These are phyloP conservation scores for Dasyurus viverrinus DNA, from an alignment of 2,113 vertebrate genomes.

Conservation along the genomic window DNA sequence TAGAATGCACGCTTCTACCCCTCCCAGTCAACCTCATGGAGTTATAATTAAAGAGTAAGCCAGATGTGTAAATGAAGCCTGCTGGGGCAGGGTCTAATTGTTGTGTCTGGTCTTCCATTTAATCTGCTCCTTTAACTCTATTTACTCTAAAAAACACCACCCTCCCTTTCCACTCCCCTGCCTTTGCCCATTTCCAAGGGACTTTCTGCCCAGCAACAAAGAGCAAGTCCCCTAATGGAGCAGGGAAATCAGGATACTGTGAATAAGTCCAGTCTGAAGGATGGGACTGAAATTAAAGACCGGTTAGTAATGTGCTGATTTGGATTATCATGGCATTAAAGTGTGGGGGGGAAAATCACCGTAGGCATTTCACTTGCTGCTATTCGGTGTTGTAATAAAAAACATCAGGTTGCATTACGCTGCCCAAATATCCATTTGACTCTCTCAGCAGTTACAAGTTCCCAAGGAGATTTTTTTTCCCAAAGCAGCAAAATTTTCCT, in stretches of 20 bases:
- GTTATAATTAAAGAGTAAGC: slow-evolving; percentile 79
- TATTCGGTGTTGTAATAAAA: slow-evolving; percentile 61
- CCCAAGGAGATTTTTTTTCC: slow-evolving; percentile 50
- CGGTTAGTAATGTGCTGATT: slow-evolving; percentile 62
- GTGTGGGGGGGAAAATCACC: slow-evolving; percentile 65
- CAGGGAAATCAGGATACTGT: slow-evolving; percentile 61
- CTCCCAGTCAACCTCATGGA: slow-evolving; percentile 77
- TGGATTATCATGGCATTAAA: slow-evolving; percentile 64
- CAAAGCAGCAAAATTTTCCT: slow-evolving; percentile 57
- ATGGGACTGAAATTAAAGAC: slow-evolving; percentile 47
- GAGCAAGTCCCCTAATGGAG: slow-evolving; percentile 42
- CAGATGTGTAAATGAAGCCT: slow-evolving; percentile 79
- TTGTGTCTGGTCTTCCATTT: slow-evolving; percentile 58
- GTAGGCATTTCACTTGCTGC: slow-evolving; percentile 67
- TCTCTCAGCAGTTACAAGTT: slow-evolving; percentile 53
- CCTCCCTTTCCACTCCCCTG: not conserved
- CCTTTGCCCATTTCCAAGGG: slow-evolving; percentile 58
- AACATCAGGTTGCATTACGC: slow-evolving; percentile 67
- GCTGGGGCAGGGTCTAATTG: slow-evolving; percentile 59
- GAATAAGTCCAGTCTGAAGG: slow-evolving; percentile 39
- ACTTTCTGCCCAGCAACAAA: slow-evolving; percentile 21
- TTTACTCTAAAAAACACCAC: slow-evolving; percentile 68
- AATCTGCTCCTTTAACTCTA: slow-evolving; percentile 68
- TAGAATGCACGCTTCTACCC: slow-evolving; percentile 66
- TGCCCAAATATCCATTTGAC: slow-evolving; percentile 46